A percentile compares a stretch with the other conserved stretches of the same genome.
These are phyloP conservation scores for Dasysyrphus albostriatus DNA, from an alignment of 2,888 invertebrate genomes.

Conservation along the genomic window DNA sequence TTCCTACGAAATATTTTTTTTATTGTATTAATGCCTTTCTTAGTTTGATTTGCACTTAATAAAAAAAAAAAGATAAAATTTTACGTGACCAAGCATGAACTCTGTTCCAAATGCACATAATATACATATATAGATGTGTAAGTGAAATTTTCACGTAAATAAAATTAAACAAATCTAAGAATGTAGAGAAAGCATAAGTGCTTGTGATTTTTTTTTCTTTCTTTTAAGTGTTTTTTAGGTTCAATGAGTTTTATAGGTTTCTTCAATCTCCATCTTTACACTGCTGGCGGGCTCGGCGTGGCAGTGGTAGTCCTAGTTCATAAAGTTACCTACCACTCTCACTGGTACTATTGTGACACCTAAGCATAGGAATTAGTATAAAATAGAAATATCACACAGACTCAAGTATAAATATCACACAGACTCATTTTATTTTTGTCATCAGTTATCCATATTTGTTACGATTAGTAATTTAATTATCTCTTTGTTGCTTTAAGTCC, in stretches of 20 bases:
- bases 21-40: background rate
- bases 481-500: background rate
- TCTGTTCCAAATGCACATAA: conserved; percentile 15
- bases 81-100: conserved; percentile 51
- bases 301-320: background rate
- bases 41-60: conserved; percentile 11
- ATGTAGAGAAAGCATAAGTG: conserved; percentile 41
- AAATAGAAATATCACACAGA: background rate
- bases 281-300: background rate
- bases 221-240: background rate
- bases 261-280: background rate
- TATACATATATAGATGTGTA: background rate
- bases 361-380: background rate
- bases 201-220: conserved; percentile 2
- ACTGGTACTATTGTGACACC: conserved; percentile 3
- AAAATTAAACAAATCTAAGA: conserved; percentile 2
- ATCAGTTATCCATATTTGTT: background rate
- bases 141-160: conserved; percentile 27
- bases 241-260: conserved; percentile 28
- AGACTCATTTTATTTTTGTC: background rate
- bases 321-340: background rate
- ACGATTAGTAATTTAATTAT: background rate
- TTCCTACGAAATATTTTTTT: no score
- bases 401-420: no score
- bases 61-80: background rate